phyloP scores from a whole-genome alignment of 1,140 invertebrate species.

The Phymastichus coffea region DNA sequence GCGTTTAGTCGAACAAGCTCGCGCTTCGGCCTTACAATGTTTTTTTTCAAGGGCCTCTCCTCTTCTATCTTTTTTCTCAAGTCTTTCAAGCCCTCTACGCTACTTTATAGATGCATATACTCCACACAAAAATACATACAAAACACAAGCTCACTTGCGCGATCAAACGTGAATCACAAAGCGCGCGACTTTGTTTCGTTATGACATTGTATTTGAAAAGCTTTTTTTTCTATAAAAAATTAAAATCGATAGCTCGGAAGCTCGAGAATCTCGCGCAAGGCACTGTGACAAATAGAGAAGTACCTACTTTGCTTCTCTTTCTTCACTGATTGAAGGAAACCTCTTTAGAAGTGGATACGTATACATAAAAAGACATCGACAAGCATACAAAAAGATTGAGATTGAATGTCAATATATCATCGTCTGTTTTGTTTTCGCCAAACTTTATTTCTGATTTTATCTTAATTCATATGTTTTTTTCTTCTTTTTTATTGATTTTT shows the following conservation, averaged over 20 bases:
- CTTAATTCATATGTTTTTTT: too few relatives aligned
- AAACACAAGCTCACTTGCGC: too few relatives aligned
- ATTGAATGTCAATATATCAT: too few relatives aligned
- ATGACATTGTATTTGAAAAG: not conserved
- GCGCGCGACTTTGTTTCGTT: not conserved
- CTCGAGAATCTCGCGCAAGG: constrained; percentile 8
- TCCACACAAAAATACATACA: not conserved
- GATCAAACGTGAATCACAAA: not conserved
- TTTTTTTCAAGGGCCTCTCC: constrained; percentile 1
- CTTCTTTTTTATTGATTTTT: not conserved
- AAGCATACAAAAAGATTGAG: not conserved
- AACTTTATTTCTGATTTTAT: too few relatives aligned
- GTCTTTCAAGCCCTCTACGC: too few relatives aligned
- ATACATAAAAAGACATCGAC: too few relatives aligned
- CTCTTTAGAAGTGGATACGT: too few relatives aligned
- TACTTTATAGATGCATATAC: not conserved
- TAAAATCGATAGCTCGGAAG: not conserved
- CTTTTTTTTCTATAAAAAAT: not conserved
- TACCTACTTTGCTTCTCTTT: too few relatives aligned
- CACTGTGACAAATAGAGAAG: too few relatives aligned
- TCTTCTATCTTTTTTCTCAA: too few relatives aligned
- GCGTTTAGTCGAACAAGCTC: constrained; percentile 14
- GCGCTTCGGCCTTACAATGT: constrained; percentile 7
- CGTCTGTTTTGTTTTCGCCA: too few relatives aligned
- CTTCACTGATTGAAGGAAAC: too few relatives aligned